A percentile compares a stretch with the other conserved stretches of the same genome.
These are phyloP conservation scores for Athene noctua DNA, from an alignment of 2,113 vertebrate species.

Conservation along the genomic window DNA sequence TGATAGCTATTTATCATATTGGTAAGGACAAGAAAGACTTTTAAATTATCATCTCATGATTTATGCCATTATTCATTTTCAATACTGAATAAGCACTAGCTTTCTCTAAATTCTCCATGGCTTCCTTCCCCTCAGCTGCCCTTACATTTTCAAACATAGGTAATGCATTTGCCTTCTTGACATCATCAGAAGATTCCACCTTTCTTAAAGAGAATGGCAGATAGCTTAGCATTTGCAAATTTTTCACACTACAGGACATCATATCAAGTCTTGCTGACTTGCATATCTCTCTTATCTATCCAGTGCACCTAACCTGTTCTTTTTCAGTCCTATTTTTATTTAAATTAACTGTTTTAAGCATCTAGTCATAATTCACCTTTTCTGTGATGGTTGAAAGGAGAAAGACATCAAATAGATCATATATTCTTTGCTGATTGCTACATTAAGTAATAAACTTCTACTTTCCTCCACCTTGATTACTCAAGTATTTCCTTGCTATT, in stretches of 20 bases:
- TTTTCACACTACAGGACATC: neutral
- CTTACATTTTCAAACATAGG: neutral
- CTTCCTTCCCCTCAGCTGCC: neutral
- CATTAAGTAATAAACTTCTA: neutral
- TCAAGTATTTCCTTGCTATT: neutral
- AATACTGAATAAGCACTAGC: neutral
- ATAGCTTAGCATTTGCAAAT: neutral
- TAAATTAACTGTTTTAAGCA: conserved; percentile 10
- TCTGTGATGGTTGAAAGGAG: neutral
- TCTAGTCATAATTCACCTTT: neutral
- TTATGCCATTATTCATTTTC: neutral
- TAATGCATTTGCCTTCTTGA: neutral
- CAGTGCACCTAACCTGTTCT: neutral
- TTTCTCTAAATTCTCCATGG: neutral
- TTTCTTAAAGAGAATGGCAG: neutral
- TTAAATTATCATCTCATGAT: neutral
- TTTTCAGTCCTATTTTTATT: neutral
- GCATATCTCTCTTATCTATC: neutral
- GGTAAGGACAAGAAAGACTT: neutral
- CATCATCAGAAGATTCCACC: neutral
- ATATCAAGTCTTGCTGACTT: neutral
- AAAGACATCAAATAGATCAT: neutral
- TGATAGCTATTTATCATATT: neutral
- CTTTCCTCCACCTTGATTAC: neutral
- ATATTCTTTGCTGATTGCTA: neutral